Evolutionary conservation across 2,113 vertebrate genomes (phyloP), one percentile per base, ranked within the genome.

Genomic region (Poecilia latipinna): DNA sequence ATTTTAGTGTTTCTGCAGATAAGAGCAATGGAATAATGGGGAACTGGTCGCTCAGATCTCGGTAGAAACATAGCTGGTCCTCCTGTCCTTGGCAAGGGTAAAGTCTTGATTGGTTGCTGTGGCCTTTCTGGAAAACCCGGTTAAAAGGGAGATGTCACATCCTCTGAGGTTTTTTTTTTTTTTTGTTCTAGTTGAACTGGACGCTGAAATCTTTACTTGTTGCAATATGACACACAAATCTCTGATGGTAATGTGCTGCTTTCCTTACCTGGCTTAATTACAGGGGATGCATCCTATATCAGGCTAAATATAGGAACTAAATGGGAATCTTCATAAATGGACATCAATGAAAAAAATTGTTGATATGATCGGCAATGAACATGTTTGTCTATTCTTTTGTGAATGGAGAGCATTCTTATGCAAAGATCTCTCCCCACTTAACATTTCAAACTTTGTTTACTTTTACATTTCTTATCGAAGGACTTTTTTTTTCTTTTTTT

Each of bases 1-100:
- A 93, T 93, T 93, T 93, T 82, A 91, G 86, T 85, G 84, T 91
- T 94, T 94, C 88, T 89, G 86, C 86, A 91, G 92, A 93, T 94
- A 92, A 92, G 90, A 92, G 90, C 87, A 70, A 87, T 72, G 42
- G 83, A 87, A 83, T 93, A 93, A 91, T 90, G 86, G 90, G 80
- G 87, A 91, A 92, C 90, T 85, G 86, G 86, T 80, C 37, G 65
- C 83, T 87, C 76, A 88, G 89, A 91, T 92, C 86, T 90, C 74
- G 64, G 83, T 84, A 88, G 81, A 87, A 90, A 75, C 61, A 54
- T 82, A 75, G 83, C 75, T 63, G 75, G 72, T 86, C 77, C 82
- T 76, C 75, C 83, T 88, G 82, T 90, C 89, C 90, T 89, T 88
- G 82, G 76, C 88, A 89, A 91, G 90, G 90, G 93, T 86, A 93